Conservation (phyloP, 1,140 invertebrate species). For the Bombus terrestris region DNA sequence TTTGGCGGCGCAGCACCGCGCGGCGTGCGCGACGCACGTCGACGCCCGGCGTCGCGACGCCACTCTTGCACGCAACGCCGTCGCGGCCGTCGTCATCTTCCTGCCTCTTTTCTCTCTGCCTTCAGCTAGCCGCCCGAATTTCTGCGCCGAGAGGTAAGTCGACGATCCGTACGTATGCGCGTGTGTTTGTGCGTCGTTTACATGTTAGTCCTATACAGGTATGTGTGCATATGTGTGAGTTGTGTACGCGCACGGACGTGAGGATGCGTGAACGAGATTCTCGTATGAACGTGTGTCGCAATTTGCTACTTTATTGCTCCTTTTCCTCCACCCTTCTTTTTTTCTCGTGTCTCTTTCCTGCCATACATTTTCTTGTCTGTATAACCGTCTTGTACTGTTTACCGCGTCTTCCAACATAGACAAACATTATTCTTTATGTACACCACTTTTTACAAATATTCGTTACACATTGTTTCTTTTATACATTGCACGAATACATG, state of each 20-base stretch:
- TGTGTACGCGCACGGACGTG: not conserved
- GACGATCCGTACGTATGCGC: constrained; percentile 34
- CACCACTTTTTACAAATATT: not conserved
- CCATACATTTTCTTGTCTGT: not conserved
- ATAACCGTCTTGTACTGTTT: not conserved
- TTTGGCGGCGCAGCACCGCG: constrained; percentile 51
- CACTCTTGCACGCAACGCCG: constrained; percentile 74
- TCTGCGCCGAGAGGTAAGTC: constrained; percentile 52
- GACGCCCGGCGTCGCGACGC: constrained; percentile 76
- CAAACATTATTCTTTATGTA: not conserved
- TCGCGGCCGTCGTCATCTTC: constrained; percentile 57
- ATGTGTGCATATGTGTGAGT: not conserved
- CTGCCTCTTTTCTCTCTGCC: constrained; percentile 59
- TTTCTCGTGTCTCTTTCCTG: not conserved
- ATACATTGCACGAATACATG: not conserved
- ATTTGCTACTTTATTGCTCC: constrained; percentile 10
- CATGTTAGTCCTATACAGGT: not conserved
- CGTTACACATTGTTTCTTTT: not conserved
- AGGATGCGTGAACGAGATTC: not conserved
- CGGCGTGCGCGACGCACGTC: constrained; percentile 59
- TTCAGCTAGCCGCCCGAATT: constrained; percentile 48
- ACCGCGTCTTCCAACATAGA: not conserved
- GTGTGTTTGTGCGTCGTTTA: constrained; percentile 17
- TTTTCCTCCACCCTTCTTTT: not conserved
- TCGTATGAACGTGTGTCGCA: constrained; percentile 25